phyloP scores from a whole-genome alignment of 1,140 invertebrate genomes.

The Ips nitidus region DNA sequence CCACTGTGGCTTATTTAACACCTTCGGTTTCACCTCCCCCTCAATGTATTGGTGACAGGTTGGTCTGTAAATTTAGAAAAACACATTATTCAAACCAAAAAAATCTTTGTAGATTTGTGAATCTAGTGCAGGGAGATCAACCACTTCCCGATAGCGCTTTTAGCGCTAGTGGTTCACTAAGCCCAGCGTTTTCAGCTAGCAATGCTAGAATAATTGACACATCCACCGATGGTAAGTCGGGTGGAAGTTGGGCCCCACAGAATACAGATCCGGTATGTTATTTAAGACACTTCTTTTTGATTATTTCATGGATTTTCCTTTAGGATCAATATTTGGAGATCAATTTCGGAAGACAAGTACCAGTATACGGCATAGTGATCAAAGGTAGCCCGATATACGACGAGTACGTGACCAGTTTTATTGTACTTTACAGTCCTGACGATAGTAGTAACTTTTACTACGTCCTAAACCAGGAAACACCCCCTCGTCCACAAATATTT shows the following conservation, averaged over 20 bases:
- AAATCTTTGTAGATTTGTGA: constrained; percentile 46
- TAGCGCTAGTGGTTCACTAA: constrained; percentile 59
- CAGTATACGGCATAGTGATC: constrained; percentile 71
- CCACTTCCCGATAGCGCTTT: constrained; percentile 60
- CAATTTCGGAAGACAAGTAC: constrained; percentile 61
- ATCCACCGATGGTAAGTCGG: constrained; percentile 36
- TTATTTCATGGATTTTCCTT: constrained; percentile 10
- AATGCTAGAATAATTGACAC: constrained; percentile 55
- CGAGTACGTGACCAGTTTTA: constrained; percentile 75
- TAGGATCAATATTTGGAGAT: constrained; percentile 70
- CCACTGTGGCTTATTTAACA: constrained; percentile 40
- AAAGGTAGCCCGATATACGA: constrained; percentile 66
- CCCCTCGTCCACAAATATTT: constrained; percentile 60
- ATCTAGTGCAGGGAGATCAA: constrained; percentile 58
- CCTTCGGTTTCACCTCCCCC: constrained; percentile 40
- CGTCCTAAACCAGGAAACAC: constrained; percentile 38
- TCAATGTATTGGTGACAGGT: constrained; percentile 50
- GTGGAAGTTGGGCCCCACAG: constrained; percentile 66
- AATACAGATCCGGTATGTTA: constrained; percentile 51
- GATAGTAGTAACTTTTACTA: constrained; percentile 36
- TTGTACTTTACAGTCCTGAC: constrained; percentile 64
- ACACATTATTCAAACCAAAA: neutral
- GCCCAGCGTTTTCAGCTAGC: constrained; percentile 55
- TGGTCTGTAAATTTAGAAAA: neutral
- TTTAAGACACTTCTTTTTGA: neutral